Evolutionary conservation across 2,113 vertebrate species (phyloP).

Genomic region (Bombycilla garrulus): DNA sequence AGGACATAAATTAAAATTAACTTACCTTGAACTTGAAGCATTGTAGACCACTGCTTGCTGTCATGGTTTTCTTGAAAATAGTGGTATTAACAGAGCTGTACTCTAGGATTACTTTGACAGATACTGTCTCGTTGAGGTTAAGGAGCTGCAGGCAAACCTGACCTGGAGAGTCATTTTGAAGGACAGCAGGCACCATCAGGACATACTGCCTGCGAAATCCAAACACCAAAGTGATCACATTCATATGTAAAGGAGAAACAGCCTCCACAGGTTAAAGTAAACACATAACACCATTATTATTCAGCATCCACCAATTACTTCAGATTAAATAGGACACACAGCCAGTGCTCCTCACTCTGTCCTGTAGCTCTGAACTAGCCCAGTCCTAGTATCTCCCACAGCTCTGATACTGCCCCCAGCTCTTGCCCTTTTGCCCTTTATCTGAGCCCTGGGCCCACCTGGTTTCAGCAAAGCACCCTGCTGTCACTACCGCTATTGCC

Average conservation of each 20-base stretch:
- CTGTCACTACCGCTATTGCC: neutral
- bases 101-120: neutral
- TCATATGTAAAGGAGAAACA: neutral
- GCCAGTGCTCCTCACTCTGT: neutral
- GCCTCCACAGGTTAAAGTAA: neutral
- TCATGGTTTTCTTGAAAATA: constrained; percentile 28
- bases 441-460: neutral
- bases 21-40: constrained; percentile 61
- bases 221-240: neutral
- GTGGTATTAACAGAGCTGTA: constrained; percentile 20
- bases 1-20: neutral
- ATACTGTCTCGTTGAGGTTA: constrained; percentile 29
- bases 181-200: constrained; percentile 61
- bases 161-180: constrained; percentile 30
- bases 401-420: neutral
- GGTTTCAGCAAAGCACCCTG: neutral
- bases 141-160: constrained; percentile 60
- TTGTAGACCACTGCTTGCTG: neutral
- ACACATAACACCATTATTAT: neutral
- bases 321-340: neutral
- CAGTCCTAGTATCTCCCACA: neutral
- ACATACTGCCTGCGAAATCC: constrained; percentile 59
- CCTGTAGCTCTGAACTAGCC: neutral
- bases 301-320: neutral
- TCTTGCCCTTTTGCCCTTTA: neutral